Percentiles rank a stretch among this genome's conserved stretches.
phyloP scores from a whole-genome alignment of 1,140 invertebrate species.

The Anagrus nilaparvatae region DNA sequence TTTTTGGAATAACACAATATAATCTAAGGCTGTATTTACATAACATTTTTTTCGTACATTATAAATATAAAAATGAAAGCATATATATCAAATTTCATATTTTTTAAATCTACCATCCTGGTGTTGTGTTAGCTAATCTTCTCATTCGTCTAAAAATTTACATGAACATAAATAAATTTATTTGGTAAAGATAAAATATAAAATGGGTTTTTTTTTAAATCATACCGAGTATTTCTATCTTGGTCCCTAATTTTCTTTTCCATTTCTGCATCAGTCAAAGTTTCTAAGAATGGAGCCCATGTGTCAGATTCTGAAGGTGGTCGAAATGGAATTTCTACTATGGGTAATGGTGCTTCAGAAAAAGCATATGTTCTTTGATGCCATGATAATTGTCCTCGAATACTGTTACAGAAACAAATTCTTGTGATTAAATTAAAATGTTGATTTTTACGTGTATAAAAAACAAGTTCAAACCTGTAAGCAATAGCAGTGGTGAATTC shows the following conservation, averaged over 20 bases:
- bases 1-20: too few relatives aligned
- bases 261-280: constrained; percentile 98
- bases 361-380: constrained; percentile 98
- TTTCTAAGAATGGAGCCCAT: constrained; percentile 98
- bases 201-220: constrained; percentile 9
- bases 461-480: constrained; percentile 53
- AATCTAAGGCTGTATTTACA: too few relatives aligned
- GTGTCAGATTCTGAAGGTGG: constrained; percentile 91
- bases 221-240: constrained; percentile 87
- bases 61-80: too few relatives aligned
- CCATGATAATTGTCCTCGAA: constrained; percentile 93
- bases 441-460: constrained; percentile 2
- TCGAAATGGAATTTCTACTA: constrained; percentile 89
- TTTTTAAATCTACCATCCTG: constrained; percentile 78
- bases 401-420: constrained; percentile 38
- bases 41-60: too few relatives aligned
- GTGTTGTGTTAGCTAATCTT: constrained; percentile 86
- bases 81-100: too few relatives aligned
- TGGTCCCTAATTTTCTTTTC: constrained; percentile 99
- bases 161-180: constrained; percentile 15
- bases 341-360: constrained; percentile 90
- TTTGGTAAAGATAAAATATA: constrained; percentile 11
- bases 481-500: constrained; percentile 99
- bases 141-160: constrained; percentile 65
- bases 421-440: background rate